Evolutionary conservation across 2,113 vertebrate species (phyloP), one percentile per base, ranked within the genome.

Genomic region (Mus spicilegus): DNA sequence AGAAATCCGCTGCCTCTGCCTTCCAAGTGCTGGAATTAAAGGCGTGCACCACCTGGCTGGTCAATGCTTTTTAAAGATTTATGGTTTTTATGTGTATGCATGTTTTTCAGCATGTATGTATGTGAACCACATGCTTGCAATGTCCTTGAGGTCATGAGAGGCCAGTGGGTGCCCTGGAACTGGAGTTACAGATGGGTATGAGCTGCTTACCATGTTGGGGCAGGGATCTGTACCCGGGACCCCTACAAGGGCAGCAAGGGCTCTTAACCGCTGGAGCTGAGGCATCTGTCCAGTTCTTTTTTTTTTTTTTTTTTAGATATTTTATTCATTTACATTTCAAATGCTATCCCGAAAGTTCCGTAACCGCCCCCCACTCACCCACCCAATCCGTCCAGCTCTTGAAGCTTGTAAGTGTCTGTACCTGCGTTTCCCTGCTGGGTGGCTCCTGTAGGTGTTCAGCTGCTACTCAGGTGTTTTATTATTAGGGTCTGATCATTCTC

Each of bases 401-500:
- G 26, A 49, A 49, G 42, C 42, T 65, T 86, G 12, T 49, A 69
- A 84, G 5, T 75, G 26, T 51, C 56, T 7, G 28, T 49, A 84
- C 19, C 54, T 89, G n/a, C 42, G 72, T 63, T 61, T 36, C 19
- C 3, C 28, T 75, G 11, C 13, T 81, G 58, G 80, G 28, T 81
- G 54, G 13, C 56, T 49, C 12, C 36, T 67, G 0, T 58, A 76
- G 56, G 56, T 22, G 54, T 46, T 91, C 61, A 93, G 1, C 49
- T 75, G 0, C 82, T 88, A 87, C 51, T 82, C 88, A 70, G 30
- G 33, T 82, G 20, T 91, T 89, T 96, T 80, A 85, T 91, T 63
- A 87, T 69, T 94, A 93, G 46, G 36, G 90, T 95, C 87, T 93
- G 65, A 17, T 90, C 78, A 81, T 93, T 81, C 65, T 90, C 81